These are phyloP conservation scores for Neoitamus cyanurus DNA, from an alignment of 2,888 invertebrate species.

Conservation along the genomic window DNA sequence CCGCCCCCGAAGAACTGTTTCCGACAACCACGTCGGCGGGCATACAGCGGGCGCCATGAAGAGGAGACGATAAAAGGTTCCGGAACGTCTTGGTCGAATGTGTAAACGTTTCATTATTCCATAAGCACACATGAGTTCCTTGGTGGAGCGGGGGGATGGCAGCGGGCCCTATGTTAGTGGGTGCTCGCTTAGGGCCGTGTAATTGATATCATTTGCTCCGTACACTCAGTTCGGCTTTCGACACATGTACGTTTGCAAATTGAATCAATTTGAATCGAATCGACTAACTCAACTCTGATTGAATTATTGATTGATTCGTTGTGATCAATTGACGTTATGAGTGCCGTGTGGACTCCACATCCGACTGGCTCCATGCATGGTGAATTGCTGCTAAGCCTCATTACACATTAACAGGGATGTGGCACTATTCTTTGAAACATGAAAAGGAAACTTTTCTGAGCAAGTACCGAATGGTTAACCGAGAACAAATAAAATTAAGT, in stretches of 20 bases:
- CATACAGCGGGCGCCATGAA: neutral
- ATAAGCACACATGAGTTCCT: slow-evolving; percentile 26
- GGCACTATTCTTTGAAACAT: neutral
- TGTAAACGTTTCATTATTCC: slow-evolving; percentile 44
- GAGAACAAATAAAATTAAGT: no score
- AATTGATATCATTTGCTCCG: slow-evolving; percentile 39
- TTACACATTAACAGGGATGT: neutral
- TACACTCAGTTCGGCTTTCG: slow-evolving; percentile 35
- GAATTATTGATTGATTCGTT: slow-evolving; percentile 44
- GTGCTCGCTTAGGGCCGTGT: slow-evolving; percentile 3
- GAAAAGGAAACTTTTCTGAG: no score
- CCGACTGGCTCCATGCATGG: neutral
- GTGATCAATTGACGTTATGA: slow-evolving; percentile 37
- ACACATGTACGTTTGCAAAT: slow-evolving; percentile 30
- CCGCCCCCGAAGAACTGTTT: neutral
- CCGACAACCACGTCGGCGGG: neutral
- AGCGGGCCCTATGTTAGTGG: neutral
- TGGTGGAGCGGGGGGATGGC: neutral
- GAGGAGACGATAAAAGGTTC: slow-evolving; percentile 29
- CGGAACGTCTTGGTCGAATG: slow-evolving; percentile 42
- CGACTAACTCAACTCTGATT: slow-evolving; percentile 45
- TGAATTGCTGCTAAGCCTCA: neutral
- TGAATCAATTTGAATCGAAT: slow-evolving; percentile 42
- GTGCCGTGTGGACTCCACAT: neutral
- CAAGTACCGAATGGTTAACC: no score